These are phyloP conservation scores for Hiodon alosoides DNA, from an alignment of 2,113 vertebrate species.

Conservation along the genomic window DNA sequence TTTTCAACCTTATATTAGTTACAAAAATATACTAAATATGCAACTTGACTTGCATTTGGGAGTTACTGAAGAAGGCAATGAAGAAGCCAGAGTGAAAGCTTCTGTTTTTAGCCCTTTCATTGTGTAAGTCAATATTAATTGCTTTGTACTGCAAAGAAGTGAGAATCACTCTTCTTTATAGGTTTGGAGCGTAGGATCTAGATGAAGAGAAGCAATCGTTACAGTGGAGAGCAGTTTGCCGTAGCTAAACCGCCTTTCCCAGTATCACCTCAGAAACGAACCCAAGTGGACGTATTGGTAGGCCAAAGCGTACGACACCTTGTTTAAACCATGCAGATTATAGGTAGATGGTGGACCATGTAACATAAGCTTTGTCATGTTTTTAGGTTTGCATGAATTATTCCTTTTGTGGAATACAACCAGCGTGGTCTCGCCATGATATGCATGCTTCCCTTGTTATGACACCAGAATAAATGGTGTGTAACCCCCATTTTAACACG, in stretches of 20 bases:
- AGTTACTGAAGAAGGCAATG: conserved; percentile 49
- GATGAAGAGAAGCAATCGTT: conserved; percentile 50
- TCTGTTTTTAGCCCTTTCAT: conserved; percentile 60
- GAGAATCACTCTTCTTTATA: conserved; percentile 44
- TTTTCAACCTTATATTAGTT: not conserved
- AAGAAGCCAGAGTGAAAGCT: conserved; percentile 54
- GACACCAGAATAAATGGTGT: too few species aligned
- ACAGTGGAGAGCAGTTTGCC: conserved; percentile 46
- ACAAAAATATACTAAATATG: conserved; percentile 2
- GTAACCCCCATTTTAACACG: too few species aligned
- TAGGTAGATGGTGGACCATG: not conserved
- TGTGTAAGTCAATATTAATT: conserved; percentile 60
- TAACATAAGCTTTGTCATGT: not conserved
- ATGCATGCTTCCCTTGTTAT: too few species aligned
- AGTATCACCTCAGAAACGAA: conserved; percentile 10
- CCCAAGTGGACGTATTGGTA: not conserved
- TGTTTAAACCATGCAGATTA: not conserved
- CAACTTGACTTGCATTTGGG: conserved; percentile 8
- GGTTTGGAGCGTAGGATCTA: conserved; percentile 22
- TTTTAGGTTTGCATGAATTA: too few species aligned
- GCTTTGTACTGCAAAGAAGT: conserved; percentile 30
- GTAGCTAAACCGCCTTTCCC: conserved; percentile 46
- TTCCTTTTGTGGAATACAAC: too few species aligned
- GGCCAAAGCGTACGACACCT: not conserved
- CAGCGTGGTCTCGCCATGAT: too few species aligned